Evolutionary conservation across 2,113 vertebrate genomes (phyloP).

Genomic region (Anseranas semipalmata): DNA sequence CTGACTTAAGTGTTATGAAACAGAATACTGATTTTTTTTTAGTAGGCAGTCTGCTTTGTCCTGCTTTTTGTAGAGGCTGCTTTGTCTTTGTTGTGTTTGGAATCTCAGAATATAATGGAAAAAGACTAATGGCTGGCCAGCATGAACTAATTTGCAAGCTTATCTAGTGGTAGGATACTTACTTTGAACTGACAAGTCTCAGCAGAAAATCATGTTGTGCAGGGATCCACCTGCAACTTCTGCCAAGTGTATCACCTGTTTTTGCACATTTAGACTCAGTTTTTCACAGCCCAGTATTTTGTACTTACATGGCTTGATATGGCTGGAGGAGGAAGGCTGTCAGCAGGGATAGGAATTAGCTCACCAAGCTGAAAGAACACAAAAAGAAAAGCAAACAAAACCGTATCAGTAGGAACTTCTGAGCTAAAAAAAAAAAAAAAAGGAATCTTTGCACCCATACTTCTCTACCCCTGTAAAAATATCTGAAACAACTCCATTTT

Average conservation of each 20-base stretch:
- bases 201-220: not conserved
- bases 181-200: not conserved
- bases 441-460: not conserved
- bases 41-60: not conserved
- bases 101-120: not conserved
- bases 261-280: not conserved
- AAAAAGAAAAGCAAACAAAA: not conserved
- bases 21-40: not conserved
- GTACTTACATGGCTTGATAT: constrained; percentile 78
- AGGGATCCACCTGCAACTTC: not conserved
- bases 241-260: not conserved
- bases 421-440: not conserved
- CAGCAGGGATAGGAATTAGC: constrained; percentile 83
- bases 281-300: not conserved
- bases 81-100: not conserved
- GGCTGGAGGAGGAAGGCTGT: constrained; percentile 79
- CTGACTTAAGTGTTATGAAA: not conserved
- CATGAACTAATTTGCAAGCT: not conserved
- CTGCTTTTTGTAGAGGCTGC: not conserved
- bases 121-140: not conserved
- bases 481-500: not conserved
- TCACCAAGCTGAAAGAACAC: constrained; percentile 85
- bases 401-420: not conserved
- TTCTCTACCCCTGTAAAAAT: not conserved
- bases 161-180: not conserved